phyloP scores from a whole-genome alignment of 2,113 vertebrate species.

The Zapornia atra region DNA sequence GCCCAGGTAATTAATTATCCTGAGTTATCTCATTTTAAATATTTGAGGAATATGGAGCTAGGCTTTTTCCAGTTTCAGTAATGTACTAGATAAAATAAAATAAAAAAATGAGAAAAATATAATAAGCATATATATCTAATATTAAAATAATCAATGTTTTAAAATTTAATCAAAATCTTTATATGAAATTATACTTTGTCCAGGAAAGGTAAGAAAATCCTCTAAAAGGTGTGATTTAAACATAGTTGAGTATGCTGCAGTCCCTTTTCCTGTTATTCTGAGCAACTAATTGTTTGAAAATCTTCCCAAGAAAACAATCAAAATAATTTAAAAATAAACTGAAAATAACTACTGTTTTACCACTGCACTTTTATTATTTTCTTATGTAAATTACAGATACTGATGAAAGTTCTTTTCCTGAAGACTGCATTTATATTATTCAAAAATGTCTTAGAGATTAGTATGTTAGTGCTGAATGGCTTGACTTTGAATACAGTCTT shows the following conservation, averaged over 20 bases:
- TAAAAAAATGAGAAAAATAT: not conserved
- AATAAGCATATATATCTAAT: not conserved
- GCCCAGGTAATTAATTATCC: not conserved
- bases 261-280: not conserved
- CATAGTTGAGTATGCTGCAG: not conserved
- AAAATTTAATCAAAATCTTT: not conserved
- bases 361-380: not conserved
- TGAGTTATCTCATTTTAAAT: not conserved
- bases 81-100: not conserved
- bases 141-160: not conserved
- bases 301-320: not conserved
- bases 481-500: not conserved
- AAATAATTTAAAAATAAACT: not conserved
- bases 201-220: not conserved
- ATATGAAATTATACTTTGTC: not conserved
- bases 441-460: not conserved
- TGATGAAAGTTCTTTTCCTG: not conserved
- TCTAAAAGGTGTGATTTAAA: not conserved
- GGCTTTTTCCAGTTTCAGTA: not conserved
- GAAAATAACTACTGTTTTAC: too few species aligned
- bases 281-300: not conserved
- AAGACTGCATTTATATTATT: not conserved
- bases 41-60: not conserved
- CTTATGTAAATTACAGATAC: not conserved
- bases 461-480: not conserved